These are phyloP conservation scores for Tokudaia tokunoshimensis DNA, from an alignment of 2,797 vertebrate genomes.

Conservation along the genomic window DNA sequence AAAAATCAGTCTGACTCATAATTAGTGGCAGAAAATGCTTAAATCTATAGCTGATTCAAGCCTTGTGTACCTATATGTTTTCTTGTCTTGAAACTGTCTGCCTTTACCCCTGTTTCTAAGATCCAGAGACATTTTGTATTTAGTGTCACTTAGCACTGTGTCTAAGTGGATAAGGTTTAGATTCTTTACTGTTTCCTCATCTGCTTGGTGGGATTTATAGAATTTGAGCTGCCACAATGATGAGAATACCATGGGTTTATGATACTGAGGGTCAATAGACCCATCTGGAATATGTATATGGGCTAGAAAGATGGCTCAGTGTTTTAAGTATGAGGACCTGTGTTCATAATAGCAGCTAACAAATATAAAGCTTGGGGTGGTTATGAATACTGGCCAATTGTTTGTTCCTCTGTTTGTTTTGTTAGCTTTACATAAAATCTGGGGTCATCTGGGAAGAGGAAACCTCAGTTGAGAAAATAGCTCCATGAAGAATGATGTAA, in stretches of 20 bases:
- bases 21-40: neutral
- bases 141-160: neutral
- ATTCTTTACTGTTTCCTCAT: neutral
- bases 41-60: neutral
- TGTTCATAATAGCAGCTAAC: neutral
- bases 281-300: neutral
- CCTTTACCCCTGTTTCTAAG: neutral
- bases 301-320: neutral
- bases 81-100: slow-evolving; percentile 16
- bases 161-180: neutral
- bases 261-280: neutral
- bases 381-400: neutral
- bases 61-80: neutral
- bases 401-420: neutral
- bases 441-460: neutral
- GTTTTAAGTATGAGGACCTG: neutral
- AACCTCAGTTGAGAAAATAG: neutral
- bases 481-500: neutral
- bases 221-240: neutral
- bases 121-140: neutral
- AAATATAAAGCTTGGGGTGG: neutral
- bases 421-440: neutral
- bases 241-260: neutral
- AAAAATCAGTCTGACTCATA: neutral
- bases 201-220: neutral